Base-by-base conservation (phyloP, 2,797 vertebrate genomes). In the Phoeniculus purpureus region DNA sequence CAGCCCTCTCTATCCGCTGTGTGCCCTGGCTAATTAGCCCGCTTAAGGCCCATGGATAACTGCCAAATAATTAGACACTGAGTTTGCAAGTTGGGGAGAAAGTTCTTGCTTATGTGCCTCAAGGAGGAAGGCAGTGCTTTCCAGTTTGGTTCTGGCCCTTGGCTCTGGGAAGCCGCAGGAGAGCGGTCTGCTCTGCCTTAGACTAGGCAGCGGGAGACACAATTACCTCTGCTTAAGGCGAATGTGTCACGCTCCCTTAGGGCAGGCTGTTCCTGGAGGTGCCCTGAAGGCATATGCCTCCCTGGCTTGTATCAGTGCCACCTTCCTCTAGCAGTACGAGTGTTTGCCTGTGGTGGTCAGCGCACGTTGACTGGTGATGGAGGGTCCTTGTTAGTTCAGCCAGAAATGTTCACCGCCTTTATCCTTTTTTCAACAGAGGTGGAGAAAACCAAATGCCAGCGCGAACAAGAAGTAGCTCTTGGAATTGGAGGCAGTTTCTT, bases 371-470 rank as follows among this genome's bases (percentile, higher is more conserved):
- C 3, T 45, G 31, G 71, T 81, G 64, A 67, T 64, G 16, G 29
- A 71, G 52, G 25, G 32, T 19, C 50, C 9, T 14, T 62, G 32
- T 17, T 72, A 55, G 19, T 59, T 87, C 60, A 70, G 81, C 74
- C 14, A 62, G 51, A 90, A 90, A 31, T 87, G 55, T 62, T 81
- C 22, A 77, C 23, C 77, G 31, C 3, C 37, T 68, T 8, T 43
- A 84, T 66, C 59, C 25, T 23, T 80, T 6, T 23, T 20, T 62
- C 7, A 27, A 43, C 81, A 98, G 98, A 97, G 74, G 83, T 56
- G 61, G 97, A 98, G 84, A 99, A 98, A 92, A 99, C 98, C 3
- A 98, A 93, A 29, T 99, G 99, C 75, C 98, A 99, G 93, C 96
- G 2, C 2, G 98, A 99, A 85, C 97, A 97, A 43, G 98, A 99